phyloP scores from a whole-genome alignment of 2,113 vertebrate genomes.

The Eulemur rufifrons region DNA sequence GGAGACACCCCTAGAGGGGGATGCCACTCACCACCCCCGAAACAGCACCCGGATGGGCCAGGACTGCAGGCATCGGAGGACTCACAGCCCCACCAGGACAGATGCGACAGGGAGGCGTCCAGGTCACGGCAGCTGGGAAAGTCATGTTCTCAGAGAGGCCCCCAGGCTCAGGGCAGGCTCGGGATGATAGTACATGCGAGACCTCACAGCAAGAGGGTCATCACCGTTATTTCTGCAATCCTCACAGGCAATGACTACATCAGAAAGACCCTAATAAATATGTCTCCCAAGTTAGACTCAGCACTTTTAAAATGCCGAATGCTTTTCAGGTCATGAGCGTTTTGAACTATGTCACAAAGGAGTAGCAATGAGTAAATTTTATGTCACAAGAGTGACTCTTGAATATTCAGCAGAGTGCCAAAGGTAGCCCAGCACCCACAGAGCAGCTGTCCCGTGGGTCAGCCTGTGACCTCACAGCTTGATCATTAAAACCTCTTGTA shows the following conservation, averaged over 20 bases:
- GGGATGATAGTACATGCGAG: fast-evolving
- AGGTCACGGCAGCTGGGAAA: neutral
- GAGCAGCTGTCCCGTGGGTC: neutral
- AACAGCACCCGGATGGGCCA: neutral
- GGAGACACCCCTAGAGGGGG: neutral
- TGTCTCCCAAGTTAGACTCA: neutral
- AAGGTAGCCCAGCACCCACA: neutral
- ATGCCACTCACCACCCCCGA: neutral
- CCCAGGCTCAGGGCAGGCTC: neutral
- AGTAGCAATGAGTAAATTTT: neutral
- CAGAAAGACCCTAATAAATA: neutral
- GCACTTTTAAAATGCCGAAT: neutral
- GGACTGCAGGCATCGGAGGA: neutral
- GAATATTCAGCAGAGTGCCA: neutral
- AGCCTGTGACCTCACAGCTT: neutral
- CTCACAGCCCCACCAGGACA: neutral
- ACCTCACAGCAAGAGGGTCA: too few relatives aligned
- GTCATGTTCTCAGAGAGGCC: too few relatives aligned
- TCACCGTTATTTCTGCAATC: neutral
- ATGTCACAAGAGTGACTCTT: neutral
- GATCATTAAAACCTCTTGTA: neutral
- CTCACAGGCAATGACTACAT: neutral
- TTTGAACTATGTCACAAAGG: neutral
- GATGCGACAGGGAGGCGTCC: fast-evolving
- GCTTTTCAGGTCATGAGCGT: neutral